Percentiles rank a stretch among this genome's conserved stretches.
phyloP scores from a whole-genome alignment of 2,113 vertebrate species.

The Anoura caudifer region DNA sequence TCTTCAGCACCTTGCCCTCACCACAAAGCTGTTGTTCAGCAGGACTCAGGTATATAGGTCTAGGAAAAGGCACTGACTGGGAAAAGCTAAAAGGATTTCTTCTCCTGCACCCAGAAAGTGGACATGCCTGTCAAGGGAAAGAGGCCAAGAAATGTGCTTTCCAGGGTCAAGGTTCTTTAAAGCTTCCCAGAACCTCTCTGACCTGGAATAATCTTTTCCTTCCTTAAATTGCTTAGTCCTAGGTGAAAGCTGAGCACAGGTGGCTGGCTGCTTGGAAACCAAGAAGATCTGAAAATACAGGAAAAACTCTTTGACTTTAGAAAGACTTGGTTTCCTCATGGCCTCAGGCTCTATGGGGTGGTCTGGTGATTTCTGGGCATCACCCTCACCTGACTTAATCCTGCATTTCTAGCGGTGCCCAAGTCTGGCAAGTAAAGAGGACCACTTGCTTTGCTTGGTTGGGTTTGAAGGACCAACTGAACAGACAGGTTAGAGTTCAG shows the following conservation, averaged over 20 bases:
- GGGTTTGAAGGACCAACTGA: not conserved
- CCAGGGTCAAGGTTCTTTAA: not conserved
- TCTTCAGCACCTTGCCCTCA: not conserved
- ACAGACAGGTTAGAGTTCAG: not conserved
- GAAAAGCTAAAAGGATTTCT: not conserved
- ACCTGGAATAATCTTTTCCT: not conserved
- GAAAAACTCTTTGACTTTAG: not conserved
- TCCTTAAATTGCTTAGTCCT: not conserved
- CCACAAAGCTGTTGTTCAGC: not conserved
- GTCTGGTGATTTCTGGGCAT: not conserved
- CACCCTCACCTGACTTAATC: not conserved
- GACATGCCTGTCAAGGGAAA: not conserved
- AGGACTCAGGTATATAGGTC: not conserved
- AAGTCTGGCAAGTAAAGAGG: not conserved
- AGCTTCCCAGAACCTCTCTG: slow-evolving; percentile 38
- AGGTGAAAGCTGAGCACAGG: not conserved
- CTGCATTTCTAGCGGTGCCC: not conserved
- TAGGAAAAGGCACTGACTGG: not conserved
- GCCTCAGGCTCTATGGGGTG: not conserved
- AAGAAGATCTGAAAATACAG: not conserved
- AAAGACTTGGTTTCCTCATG: not conserved
- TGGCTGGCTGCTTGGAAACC: not conserved
- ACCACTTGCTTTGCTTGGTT: not conserved
- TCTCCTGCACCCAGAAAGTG: not conserved
- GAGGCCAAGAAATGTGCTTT: not conserved